Conservation (phyloP, 2,113 vertebrate species). For the Chunga burmeisteri region DNA sequence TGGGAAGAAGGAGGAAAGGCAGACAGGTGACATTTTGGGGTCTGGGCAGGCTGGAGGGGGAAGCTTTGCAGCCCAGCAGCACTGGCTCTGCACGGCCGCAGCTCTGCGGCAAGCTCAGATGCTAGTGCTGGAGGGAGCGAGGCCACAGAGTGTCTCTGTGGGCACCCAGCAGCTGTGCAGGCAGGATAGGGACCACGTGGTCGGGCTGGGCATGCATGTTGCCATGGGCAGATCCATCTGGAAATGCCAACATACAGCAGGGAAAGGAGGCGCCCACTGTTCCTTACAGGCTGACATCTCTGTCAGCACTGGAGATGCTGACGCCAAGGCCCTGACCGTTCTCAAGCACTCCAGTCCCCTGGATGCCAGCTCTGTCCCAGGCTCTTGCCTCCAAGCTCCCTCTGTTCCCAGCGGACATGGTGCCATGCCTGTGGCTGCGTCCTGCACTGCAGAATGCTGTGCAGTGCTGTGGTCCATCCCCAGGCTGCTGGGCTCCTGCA, state of each 20-base stretch:
- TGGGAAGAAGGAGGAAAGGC: not conserved
- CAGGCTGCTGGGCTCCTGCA: not conserved
- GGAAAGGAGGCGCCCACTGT: not conserved
- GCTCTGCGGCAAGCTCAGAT: not conserved
- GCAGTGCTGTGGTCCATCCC: not conserved
- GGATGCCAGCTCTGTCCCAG: not conserved
- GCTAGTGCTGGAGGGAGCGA: not conserved
- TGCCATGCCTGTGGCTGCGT: not conserved
- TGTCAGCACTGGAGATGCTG: rapidly evolving
- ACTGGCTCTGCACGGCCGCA: not conserved
- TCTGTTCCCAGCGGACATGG: rapidly evolving
- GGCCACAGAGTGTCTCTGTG: not conserved
- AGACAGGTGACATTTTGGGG: not conserved
- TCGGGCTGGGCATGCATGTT: not conserved
- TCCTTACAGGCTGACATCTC: not conserved
- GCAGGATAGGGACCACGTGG: rapidly evolving
- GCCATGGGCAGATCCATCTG: not conserved
- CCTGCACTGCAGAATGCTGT: not conserved
- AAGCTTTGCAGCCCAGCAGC: not conserved
- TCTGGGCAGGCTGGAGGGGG: not conserved
- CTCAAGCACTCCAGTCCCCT: not conserved
- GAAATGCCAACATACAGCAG: not conserved
- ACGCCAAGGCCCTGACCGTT: not conserved
- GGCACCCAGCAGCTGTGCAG: not conserved
- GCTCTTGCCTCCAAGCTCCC: not conserved